phyloP scores from a whole-genome alignment of 2,888 invertebrate species.

The Mactromeris polynyma region DNA sequence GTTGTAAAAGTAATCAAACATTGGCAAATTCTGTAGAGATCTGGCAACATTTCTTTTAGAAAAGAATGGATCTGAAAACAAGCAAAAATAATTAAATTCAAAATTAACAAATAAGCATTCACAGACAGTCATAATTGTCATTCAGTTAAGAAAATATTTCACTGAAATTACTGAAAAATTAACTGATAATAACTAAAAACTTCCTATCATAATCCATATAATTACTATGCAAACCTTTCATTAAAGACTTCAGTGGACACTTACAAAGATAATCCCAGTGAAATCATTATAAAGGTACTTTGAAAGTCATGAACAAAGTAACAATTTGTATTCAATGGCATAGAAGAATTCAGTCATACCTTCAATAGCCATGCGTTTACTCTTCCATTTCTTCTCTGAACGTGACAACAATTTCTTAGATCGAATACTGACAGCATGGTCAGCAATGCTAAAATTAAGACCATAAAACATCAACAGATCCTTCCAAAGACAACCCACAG shows the following conservation, averaged over 20 bases:
- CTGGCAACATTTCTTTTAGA: conserved; percentile 88
- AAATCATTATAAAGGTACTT: too few species aligned
- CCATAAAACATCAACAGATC: conserved; percentile 89
- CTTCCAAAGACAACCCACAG: conserved; percentile 88
- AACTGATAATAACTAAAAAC: too few species aligned
- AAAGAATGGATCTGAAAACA: conserved; percentile 88
- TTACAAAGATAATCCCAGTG: too few species aligned
- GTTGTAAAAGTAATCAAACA: conserved; percentile 88
- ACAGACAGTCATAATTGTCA: background rate
- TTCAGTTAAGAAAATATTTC: too few species aligned
- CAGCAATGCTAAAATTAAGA: conserved; percentile 88
- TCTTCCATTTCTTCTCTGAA: conserved; percentile 89
- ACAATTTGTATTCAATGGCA: background rate
- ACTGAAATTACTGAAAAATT: too few species aligned
- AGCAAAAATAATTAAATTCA: background rate
- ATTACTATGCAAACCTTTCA: too few species aligned
- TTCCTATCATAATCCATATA: too few species aligned
- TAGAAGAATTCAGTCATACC: conserved; percentile 76
- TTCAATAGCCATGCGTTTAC: conserved; percentile 89
- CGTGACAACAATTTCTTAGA: conserved; percentile 87
- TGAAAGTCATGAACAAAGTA: background rate
- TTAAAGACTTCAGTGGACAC: too few species aligned
- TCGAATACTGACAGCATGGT: conserved; percentile 88
- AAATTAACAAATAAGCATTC: too few species aligned
- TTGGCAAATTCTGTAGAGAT: conserved; percentile 86